Percentiles rank a stretch among this genome's conserved stretches.
Conservation (phyloP, 2,113 vertebrate genomes). For the Probosciger aterrimus region DNA sequence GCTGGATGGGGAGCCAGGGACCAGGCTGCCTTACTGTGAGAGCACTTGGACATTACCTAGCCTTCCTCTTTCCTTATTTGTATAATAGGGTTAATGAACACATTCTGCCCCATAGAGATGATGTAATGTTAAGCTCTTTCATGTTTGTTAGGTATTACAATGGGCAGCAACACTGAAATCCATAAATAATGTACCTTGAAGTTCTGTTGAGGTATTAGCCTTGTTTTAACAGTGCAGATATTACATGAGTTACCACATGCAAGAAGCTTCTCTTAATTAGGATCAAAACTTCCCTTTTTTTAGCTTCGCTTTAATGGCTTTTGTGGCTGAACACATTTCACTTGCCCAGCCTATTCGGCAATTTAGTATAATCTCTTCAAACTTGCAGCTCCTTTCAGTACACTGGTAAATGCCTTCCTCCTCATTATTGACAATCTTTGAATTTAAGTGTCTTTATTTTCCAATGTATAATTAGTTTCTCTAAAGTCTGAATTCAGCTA, state of each 20-base stretch:
- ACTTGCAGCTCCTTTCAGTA: background rate
- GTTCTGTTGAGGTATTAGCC: slow-evolving; percentile 21
- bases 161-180: background rate
- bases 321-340: background rate
- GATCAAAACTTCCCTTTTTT: slow-evolving; percentile 7
- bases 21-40: background rate
- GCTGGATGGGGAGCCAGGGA: background rate
- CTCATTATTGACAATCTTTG: background rate
- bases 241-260: background rate
- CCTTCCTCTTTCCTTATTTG: slow-evolving; percentile 19
- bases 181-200: slow-evolving; percentile 45
- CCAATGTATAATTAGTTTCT: background rate
- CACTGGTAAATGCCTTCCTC: background rate
- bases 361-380: slow-evolving; percentile 1
- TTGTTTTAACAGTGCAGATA: slow-evolving; percentile 30
- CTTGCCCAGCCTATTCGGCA: background rate
- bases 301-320: background rate
- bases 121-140: slow-evolving; percentile 31
- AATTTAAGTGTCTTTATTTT: background rate
- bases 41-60: background rate
- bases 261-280: slow-evolving; percentile 34
- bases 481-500: background rate
- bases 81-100: slow-evolving; percentile 33
- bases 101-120: background rate
- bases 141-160: slow-evolving; percentile 22